phyloP scores from a whole-genome alignment of 2,797 vertebrate species.

The Nasua narica region DNA sequence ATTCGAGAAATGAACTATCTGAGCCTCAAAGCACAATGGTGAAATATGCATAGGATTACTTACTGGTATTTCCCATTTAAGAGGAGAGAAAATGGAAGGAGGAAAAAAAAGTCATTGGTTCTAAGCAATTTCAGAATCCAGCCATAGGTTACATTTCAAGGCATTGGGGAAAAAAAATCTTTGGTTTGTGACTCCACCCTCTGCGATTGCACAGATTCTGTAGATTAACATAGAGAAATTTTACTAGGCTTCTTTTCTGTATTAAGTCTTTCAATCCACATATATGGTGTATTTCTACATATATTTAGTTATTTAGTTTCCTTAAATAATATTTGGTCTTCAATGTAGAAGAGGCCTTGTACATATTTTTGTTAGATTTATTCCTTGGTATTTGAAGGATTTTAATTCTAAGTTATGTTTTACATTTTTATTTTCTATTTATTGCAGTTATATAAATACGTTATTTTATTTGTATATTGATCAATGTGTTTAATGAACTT shows the following conservation, averaged over 20 bases:
- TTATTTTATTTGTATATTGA: background rate
- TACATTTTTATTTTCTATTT: background rate
- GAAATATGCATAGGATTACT: background rate
- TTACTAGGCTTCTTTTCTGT: too few species aligned
- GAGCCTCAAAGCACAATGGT: background rate
- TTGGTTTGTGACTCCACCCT: background rate
- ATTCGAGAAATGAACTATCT: background rate
- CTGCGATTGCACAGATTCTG: background rate
- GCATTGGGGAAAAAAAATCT: background rate
- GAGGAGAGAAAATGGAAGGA: background rate
- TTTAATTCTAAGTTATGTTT: background rate
- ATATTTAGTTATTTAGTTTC: background rate
- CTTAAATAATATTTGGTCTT: background rate
- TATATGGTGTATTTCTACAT: background rate
- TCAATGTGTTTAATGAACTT: background rate
- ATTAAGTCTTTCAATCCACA: background rate
- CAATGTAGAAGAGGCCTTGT: background rate
- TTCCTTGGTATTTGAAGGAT: background rate
- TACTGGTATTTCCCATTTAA: background rate
- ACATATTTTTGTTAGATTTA: background rate
- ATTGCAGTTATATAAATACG: background rate
- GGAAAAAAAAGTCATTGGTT: background rate
- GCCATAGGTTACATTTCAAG: background rate
- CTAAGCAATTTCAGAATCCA: background rate
- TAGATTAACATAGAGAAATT: background rate